phyloP scores from a whole-genome alignment of 1,140 invertebrate genomes.

The Diplogasteroides magnus region DNA sequence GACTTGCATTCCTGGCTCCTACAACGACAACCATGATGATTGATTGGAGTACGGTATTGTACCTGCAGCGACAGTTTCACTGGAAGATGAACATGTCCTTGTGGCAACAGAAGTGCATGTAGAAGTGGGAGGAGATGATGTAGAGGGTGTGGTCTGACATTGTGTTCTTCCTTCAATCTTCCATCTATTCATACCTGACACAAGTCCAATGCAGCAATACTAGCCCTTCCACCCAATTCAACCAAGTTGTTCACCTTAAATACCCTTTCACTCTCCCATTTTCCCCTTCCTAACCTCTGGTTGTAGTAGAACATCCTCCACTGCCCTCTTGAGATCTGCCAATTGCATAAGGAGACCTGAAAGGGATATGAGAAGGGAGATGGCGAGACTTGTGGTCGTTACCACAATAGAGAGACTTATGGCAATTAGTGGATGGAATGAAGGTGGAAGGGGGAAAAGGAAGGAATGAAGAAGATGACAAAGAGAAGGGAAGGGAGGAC shows the following conservation, averaged over 20 bases:
- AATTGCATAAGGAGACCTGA: conserved; percentile 19
- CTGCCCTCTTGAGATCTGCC: conserved; percentile 25
- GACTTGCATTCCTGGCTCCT: no score
- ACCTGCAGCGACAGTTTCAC: not conserved
- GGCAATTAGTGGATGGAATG: no score
- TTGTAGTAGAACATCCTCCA: conserved; percentile 32
- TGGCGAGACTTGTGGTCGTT: no score
- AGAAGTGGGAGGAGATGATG: not conserved
- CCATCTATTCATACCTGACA: conserved; percentile 18
- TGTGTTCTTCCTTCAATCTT: not conserved
- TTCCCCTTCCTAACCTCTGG: no score
- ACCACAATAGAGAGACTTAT: no score
- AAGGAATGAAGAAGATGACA: no score
- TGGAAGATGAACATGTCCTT: not conserved
- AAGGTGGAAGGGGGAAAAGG: no score
- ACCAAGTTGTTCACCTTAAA: conserved; percentile 26
- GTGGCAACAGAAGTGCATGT: not conserved
- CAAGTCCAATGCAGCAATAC: conserved; percentile 33
- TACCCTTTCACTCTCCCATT: no score
- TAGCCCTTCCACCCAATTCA: conserved; percentile 18
- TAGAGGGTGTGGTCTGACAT: not conserved
- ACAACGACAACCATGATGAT: no score
- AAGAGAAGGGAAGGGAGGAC: no score
- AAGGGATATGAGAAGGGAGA: no score
- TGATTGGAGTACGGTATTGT: no score